Conservation (phyloP, 1,140 invertebrate genomes). For the Ephestia elutella region DNA sequence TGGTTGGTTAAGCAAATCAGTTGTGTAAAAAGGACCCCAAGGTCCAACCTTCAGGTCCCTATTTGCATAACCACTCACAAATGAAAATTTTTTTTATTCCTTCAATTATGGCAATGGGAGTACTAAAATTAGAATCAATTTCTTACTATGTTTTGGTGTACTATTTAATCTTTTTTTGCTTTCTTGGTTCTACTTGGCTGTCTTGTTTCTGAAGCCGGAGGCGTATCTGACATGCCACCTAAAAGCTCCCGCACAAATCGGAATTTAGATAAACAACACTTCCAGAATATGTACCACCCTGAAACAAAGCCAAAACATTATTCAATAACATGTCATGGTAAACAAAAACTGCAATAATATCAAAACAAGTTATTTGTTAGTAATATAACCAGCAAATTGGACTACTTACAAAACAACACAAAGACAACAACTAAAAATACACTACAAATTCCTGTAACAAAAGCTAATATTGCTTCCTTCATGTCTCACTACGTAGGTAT, state of each 20-base stretch:
- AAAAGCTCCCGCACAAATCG: slow-evolving; percentile 89
- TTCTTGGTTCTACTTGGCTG: slow-evolving; percentile 75
- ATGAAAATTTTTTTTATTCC: no score
- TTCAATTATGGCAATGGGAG: no score
- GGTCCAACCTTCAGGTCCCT: no score
- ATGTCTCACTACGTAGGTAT: slow-evolving; percentile 47
- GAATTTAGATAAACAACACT: slow-evolving; percentile 89
- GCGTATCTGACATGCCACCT: slow-evolving; percentile 79
- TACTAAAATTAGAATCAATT: no score
- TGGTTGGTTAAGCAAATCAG: no score
- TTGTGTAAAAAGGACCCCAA: no score
- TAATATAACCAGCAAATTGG: slow-evolving; percentile 30
- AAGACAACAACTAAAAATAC: slow-evolving; percentile 67
- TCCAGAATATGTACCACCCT: slow-evolving; percentile 96
- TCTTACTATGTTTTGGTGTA: slow-evolving; percentile 9
- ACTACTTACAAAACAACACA: slow-evolving; percentile 70
- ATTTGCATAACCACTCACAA: no score
- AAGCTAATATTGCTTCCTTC: slow-evolving; percentile 69
- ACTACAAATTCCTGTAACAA: slow-evolving; percentile 65
- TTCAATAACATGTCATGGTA: slow-evolving; percentile 15
- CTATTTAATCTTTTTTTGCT: slow-evolving; percentile 76
- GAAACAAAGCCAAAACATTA: slow-evolving; percentile 48
- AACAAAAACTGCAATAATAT: neutral
- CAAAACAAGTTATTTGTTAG: slow-evolving; percentile 5
- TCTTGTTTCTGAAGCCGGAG: slow-evolving; percentile 66